Base-by-base conservation (phyloP, 2,888 invertebrate genomes). In the Rhagonycha lutea region DNA sequence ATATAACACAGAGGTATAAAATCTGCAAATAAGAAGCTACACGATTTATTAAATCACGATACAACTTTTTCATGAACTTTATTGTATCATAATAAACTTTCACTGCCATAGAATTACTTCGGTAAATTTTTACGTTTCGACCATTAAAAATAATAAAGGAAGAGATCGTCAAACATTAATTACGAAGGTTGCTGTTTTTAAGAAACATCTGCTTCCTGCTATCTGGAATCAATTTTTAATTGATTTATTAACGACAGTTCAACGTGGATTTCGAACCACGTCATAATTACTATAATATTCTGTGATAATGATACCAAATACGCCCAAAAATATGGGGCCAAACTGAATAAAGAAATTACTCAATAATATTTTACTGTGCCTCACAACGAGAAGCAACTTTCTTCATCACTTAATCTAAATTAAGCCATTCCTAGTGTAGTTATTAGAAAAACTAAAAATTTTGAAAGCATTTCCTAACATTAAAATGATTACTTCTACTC, bases 1-100 rank as follows among this genome's bases (percentile, higher is more conserved):
- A 79, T 80, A 76, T 78, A 80, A 78, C 79, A 77, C 79, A 78
- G 80, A 79, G 78, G 78, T 78, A 72, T 76, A 75, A 79, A 81
- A 80, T 80, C 77, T 74, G 61, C 72, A 70, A 72, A 70, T 78
- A 76, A 72, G 70, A 69, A 72, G 71, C 68, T 68, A 71, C 77
- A 69, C 77, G 69, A 69, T 74, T 77, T 72, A 77, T 74, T 71
- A 74, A 78, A 75, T 78, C 74, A 75, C 70, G 62, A 68, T 73
- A 70, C 67, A 63, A 67, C 61, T 67, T 32, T 63, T 70, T 74
- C 61, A 65, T 23, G 61, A 28, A 18, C 12, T 68, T 28, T 29
- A 29, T 68, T 18, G 32, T 32, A 68, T 14, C 24, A 63, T 23
- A 24, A 47, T 47, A 47, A n/a, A 47, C 47, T 47, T 47, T 47